Base-by-base conservation (phyloP, 2,113 vertebrate genomes). In the Symphodus melops region DNA sequence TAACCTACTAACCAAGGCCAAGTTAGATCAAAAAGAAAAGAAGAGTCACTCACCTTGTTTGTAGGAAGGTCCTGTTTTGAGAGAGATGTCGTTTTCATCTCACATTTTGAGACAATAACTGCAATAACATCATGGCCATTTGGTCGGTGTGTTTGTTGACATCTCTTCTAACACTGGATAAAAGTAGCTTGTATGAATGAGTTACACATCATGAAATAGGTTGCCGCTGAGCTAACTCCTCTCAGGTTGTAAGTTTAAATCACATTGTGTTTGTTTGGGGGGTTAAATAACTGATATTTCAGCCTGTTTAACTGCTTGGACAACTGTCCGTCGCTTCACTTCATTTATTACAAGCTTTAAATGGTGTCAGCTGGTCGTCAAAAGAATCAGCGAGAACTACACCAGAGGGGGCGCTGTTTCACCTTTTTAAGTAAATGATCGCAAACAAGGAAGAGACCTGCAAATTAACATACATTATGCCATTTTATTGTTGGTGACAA, bases 361-460 rank as follows among this genome's bases (percentile, higher is more conserved):
- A 4, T 33, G 4, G 4, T 33, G 28, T 33, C 28, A 25, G 25
- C 25, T 2, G 2, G 25, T 25, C 25, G 25, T 25, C 28, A 3
- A 33, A 33, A 33, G 3, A 33, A 33, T 33, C 3, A 33, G 28
- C 28, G 28, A 6, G 28, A 5, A 33, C 28, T 33, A 33, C 28
- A 33, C 28, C 28, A 5, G 39, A 9, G 39, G 39, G 9, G 53
- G 23, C 46, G 46, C 72, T 75, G 54, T 67, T 59, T 59, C 37
- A 17, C 54, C 17, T 3, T 2, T 41, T 51, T n/a, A 8, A 51
- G 20, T 20, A 25, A 19, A 33, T 62, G 0, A 33, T 14, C 33
- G 10, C 28, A 41, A 10, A 20, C 2, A n/a, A 59, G 36, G 57
- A 59, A 58, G 28, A 55, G 13, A 10, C 9, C 2, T 25, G 25